phyloP scores from a whole-genome alignment of 2,888 invertebrate species.

The Cheilosia vernalis region DNA sequence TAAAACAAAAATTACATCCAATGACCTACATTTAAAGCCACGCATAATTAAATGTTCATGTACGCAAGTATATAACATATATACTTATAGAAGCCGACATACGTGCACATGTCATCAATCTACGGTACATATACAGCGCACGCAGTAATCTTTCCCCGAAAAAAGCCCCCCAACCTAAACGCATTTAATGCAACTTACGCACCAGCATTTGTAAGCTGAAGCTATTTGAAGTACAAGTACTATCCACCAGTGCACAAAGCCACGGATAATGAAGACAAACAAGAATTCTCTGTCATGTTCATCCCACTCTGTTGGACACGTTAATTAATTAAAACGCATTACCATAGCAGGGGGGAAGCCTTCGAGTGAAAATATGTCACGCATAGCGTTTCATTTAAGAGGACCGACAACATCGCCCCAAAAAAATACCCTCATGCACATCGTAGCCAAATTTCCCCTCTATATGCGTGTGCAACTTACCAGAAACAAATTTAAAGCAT shows the following conservation, averaged over 20 bases:
- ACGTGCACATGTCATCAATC: conserved; percentile 41
- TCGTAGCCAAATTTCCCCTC: conserved; percentile 37
- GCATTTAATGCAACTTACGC: conserved; percentile 65
- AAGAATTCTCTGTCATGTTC: conserved; percentile 41
- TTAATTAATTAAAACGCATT: conserved; percentile 75
- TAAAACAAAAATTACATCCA: conserved; percentile 69
- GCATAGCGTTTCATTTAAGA: conserved; percentile 63
- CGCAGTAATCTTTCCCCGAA: conserved; percentile 21
- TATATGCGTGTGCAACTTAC: conserved; percentile 59
- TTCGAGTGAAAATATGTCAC: conserved; percentile 66
- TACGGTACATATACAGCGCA: conserved; percentile 24
- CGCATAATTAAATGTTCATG: conserved; percentile 69
- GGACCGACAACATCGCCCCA: conserved; percentile 55
- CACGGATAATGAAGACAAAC: conserved; percentile 43
- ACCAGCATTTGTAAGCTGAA: conserved; percentile 31
- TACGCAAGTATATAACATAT: conserved; percentile 8
- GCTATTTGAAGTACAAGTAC: conserved; percentile 20
- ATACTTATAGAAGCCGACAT: conserved; percentile 13
- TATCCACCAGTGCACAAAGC: conserved; percentile 62
- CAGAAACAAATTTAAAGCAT: conserved; percentile 43
- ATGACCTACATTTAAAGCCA: conserved; percentile 66
- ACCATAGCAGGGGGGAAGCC: conserved; percentile 55
- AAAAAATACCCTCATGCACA: conserved; percentile 35
- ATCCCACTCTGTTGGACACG: conserved; percentile 63
- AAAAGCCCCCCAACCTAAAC: conserved; percentile 39